A percentile compares a stretch with the other conserved stretches of the same genome.
Conservation (phyloP, 2,888 invertebrate genomes). For the Liodrosophila aerea region DNA sequence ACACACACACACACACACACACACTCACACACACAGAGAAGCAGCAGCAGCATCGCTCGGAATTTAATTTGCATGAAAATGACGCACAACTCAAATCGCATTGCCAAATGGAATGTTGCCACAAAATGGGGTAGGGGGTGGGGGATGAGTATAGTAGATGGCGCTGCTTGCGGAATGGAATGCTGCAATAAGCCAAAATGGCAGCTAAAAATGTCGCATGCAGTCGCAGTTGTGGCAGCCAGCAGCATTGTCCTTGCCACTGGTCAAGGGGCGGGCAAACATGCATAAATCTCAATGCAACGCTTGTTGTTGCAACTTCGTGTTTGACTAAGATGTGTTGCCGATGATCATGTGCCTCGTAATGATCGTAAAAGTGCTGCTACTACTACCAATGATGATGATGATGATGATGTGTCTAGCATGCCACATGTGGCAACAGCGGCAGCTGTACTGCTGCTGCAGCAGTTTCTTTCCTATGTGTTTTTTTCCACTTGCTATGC, state of each 20-base stretch:
- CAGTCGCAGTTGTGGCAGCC: conserved; percentile 12
- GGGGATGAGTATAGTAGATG: background rate
- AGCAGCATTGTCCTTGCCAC: conserved; percentile 2
- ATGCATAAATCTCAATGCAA: conserved; percentile 63
- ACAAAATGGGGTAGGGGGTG: conserved; percentile 7
- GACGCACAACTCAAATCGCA: conserved; percentile 38
- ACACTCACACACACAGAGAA: background rate
- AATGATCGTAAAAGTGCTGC: conserved; percentile 7
- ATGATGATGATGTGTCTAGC: conserved; percentile 20
- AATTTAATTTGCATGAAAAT: conserved; percentile 68
- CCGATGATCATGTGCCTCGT: conserved; percentile 24
- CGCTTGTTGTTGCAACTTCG: background rate
- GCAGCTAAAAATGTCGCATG: conserved; percentile 53
- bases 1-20: conserved; percentile 12
- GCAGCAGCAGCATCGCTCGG: conserved; percentile 35
- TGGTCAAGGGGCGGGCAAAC: conserved; percentile 28
- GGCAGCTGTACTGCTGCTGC: conserved; percentile 21
- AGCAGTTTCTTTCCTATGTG: conserved; percentile 1
- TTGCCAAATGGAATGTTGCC: conserved; percentile 51
- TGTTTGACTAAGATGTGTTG: conserved; percentile 42
- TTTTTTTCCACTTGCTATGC: conserved; percentile 68
- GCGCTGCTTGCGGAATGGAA: conserved; percentile 40
- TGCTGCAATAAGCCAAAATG: conserved; percentile 62
- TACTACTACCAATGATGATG: conserved; percentile 14
- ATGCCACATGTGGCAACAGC: conserved; percentile 32